A percentile compares a stretch with the other conserved stretches of the same genome.
phyloP scores from a whole-genome alignment of 2,113 vertebrate genomes.

The Anarhynchus alexandrinus region DNA sequence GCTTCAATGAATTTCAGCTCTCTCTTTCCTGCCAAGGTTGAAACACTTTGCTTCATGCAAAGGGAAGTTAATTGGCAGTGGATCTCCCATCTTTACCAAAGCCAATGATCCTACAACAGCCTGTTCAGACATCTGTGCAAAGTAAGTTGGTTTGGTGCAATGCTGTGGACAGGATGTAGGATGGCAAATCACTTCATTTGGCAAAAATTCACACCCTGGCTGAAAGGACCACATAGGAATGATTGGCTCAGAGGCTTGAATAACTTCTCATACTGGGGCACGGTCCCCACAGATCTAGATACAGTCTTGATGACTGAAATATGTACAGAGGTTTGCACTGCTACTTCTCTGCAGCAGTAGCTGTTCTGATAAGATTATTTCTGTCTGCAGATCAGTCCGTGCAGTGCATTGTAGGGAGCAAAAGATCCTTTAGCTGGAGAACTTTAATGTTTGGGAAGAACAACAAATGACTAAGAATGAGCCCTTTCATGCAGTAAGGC shows the following conservation, averaged over 20 bases:
- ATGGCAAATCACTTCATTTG: background rate
- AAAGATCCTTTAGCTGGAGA: background rate
- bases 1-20: background rate
- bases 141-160: background rate
- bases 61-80: background rate
- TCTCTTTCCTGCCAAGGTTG: background rate
- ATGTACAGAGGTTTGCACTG: background rate
- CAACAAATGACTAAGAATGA: background rate
- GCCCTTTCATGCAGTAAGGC: rapidly evolving
- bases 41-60: background rate
- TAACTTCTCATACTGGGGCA: background rate
- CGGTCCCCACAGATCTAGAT: background rate
- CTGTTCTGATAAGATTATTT: background rate
- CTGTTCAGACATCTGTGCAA: background rate
- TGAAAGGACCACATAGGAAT: background rate
- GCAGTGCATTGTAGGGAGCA: background rate
- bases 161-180: background rate
- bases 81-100: background rate
- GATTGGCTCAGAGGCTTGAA: background rate
- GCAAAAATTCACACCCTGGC: background rate
- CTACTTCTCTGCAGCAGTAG: background rate
- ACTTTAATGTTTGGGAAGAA: background rate
- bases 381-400: background rate
- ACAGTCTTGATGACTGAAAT: background rate
- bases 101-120: background rate